phyloP scores from a whole-genome alignment of 2,888 invertebrate species.

The Drosophila longiperda region DNA sequence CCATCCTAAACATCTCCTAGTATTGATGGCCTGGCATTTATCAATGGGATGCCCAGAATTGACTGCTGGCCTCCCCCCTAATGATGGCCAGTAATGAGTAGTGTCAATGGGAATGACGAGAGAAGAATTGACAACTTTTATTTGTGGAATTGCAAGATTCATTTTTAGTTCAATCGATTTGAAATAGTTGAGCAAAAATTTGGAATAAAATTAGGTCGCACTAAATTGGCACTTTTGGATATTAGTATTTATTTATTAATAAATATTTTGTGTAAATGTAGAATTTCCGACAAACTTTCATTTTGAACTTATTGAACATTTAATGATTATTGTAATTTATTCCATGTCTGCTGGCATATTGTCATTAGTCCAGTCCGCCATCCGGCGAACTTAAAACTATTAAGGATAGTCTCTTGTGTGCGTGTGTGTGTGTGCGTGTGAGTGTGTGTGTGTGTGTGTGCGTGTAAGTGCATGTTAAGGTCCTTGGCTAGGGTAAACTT shows the following conservation, averaged over 20 bases:
- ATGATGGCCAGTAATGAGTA: neutral
- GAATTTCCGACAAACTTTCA: neutral
- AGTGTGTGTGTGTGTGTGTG: constrained; percentile 14
- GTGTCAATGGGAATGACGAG: neutral
- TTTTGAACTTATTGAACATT: constrained; percentile 46
- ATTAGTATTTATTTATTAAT: too few relatives aligned
- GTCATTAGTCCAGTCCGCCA: constrained; percentile 47
- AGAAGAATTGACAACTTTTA: neutral
- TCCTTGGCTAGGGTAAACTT: constrained; percentile 47
- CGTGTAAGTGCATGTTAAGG: constrained; percentile 20
- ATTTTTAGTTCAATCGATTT: too few relatives aligned
- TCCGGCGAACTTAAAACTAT: constrained; percentile 65
- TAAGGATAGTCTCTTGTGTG: constrained; percentile 31
- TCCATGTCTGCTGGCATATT: constrained; percentile 31
- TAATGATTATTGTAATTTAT: constrained; percentile 58
- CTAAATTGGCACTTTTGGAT: too few relatives aligned
- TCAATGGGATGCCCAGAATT: constrained; percentile 33
- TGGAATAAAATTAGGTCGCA: neutral
- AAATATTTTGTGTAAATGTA: neutral
- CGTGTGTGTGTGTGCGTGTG: neutral
- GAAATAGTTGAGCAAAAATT: neutral
- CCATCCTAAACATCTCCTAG: neutral
- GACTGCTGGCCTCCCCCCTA: neutral
- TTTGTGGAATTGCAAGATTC: neutral
- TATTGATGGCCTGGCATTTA: constrained; percentile 66